Evolutionary conservation across 2,113 vertebrate genomes (phyloP).

Genomic region (Todiramphus chloris): DNA sequence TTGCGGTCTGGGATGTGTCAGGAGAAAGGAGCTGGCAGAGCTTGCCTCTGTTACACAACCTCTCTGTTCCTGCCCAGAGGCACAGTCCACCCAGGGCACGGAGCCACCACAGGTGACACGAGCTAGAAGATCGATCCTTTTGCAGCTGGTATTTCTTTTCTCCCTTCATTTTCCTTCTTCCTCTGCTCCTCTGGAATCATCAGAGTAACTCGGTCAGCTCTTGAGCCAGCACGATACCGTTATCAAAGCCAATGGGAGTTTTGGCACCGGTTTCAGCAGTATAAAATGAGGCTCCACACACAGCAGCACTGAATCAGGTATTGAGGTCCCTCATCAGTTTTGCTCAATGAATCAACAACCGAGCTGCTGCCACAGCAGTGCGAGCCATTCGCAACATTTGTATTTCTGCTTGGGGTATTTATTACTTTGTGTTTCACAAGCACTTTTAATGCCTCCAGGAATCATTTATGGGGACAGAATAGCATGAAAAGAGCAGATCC

Average conservation of each 20-base stretch:
- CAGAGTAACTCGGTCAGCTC: neutral
- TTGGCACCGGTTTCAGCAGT: neutral
- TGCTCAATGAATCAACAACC: slow-evolving; percentile 21
- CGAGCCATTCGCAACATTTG: neutral
- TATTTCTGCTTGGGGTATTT: slow-evolving; percentile 39
- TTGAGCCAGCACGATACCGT: neutral
- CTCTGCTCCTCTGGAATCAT: neutral
- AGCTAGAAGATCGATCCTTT: neutral
- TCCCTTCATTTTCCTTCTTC: neutral
- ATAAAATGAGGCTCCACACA: neutral
- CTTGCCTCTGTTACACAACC: neutral
- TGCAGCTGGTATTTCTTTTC: neutral
- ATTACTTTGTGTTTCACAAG: slow-evolving; percentile 35
- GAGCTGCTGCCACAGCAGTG: slow-evolving; percentile 25
- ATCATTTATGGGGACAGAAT: slow-evolving; percentile 51
- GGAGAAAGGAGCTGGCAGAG: slow-evolving; percentile 24
- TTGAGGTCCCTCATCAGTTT: neutral
- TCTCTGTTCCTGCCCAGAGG: neutral
- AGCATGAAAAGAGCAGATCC: neutral
- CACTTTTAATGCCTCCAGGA: slow-evolving; percentile 44
- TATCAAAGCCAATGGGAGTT: neutral
- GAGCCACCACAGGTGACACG: neutral
- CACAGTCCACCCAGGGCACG: neutral
- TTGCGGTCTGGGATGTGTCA: slow-evolving; percentile 47
- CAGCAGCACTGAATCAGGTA: neutral